Conservation (phyloP, 1,140 invertebrate species). For the Zaprionus inermis region DNA sequence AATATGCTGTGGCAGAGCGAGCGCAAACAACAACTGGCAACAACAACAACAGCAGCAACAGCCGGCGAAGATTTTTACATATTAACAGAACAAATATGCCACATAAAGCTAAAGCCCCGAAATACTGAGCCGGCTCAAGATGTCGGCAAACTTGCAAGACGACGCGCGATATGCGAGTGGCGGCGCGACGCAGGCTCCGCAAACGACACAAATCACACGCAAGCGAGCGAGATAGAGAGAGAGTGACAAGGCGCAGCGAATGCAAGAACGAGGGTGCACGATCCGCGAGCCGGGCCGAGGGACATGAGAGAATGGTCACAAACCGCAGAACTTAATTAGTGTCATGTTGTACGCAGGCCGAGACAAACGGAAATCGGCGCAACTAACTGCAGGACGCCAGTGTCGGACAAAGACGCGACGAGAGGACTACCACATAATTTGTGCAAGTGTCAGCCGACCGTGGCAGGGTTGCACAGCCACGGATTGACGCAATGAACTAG, state of each 20-base stretch:
- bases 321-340: conserved; percentile 79
- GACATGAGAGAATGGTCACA: conserved; percentile 11
- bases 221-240: conserved; percentile 32
- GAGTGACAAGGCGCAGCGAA: conserved; percentile 32
- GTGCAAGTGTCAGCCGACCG: conserved; percentile 42
- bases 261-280: neutral
- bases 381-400: conserved; percentile 69
- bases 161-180: too few species aligned
- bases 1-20: conserved; percentile 55
- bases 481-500: neutral
- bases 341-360: conserved; percentile 70
- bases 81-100: conserved; percentile 76
- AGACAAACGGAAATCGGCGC: conserved; percentile 73
- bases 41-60: conserved; percentile 6
- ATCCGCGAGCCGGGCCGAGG: neutral
- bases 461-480: conserved; percentile 24
- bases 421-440: conserved; percentile 52
- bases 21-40: conserved; percentile 21
- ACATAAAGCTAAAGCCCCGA: conserved; percentile 51
- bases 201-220: conserved; percentile 76
- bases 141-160: conserved; percentile 70
- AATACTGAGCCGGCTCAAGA: conserved; percentile 32
- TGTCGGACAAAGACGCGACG: conserved; percentile 23
- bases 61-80: conserved; percentile 62
- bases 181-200: conserved; percentile 26